Conservation (phyloP, 2,797 vertebrate species). For the Poeciliopsis infans region DNA sequence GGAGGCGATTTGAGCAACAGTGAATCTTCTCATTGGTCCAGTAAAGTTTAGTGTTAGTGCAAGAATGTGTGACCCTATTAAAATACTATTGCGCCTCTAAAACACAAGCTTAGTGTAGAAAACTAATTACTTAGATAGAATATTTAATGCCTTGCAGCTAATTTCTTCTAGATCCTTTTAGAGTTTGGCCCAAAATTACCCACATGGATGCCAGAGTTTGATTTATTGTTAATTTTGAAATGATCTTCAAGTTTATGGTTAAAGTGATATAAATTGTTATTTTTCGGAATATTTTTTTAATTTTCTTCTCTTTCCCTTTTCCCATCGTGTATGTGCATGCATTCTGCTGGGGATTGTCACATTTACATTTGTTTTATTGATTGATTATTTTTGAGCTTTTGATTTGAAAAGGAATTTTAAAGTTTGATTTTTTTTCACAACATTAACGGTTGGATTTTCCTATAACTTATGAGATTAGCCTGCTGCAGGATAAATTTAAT, state of each 20-base stretch:
- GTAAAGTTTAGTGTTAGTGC: slow-evolving; percentile 70
- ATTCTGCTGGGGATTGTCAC: background rate
- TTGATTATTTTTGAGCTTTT: background rate
- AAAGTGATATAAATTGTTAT: background rate
- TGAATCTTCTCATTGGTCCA: slow-evolving; percentile 63
- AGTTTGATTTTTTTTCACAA: background rate
- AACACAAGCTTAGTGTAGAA: slow-evolving; percentile 60
- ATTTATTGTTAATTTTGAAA: background rate
- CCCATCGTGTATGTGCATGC: background rate
- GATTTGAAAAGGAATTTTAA: background rate
- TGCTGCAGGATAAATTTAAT: background rate
- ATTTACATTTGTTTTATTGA: background rate
- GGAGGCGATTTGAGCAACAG: slow-evolving; percentile 51
- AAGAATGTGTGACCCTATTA: slow-evolving; percentile 69
- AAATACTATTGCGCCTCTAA: slow-evolving; percentile 28
- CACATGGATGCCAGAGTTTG: background rate
- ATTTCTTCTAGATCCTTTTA: slow-evolving; percentile 30
- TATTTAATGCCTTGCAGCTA: slow-evolving; percentile 33
- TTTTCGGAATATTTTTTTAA: background rate
- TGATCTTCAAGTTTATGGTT: background rate
- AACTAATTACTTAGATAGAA: slow-evolving; percentile 57
- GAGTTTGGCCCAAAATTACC: background rate
- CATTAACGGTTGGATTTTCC: background rate
- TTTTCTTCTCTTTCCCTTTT: background rate
- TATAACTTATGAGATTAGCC: background rate